phyloP scores from a whole-genome alignment of 2,888 invertebrate genomes.

The Andrena flavipes region DNA sequence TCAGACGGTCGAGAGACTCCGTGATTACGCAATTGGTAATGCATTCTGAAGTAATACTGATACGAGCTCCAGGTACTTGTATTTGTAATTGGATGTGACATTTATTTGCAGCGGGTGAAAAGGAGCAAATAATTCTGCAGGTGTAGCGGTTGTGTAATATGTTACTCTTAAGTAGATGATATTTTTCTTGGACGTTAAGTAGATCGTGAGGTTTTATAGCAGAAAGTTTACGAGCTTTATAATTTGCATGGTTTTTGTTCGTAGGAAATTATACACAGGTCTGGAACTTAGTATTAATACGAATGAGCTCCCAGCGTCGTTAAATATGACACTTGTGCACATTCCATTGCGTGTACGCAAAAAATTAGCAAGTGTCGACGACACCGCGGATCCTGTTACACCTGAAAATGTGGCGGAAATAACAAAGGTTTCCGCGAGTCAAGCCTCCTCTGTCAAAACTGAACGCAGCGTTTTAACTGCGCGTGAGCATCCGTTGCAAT shows the following conservation, averaged over 20 bases:
- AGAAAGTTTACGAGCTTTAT: too few relatives aligned
- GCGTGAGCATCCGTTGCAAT: conserved; percentile 5
- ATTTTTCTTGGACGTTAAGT: too few relatives aligned
- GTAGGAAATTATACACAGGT: neutral
- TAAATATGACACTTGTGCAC: conserved; percentile 41
- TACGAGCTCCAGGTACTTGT: too few relatives aligned
- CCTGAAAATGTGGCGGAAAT: conserved; percentile 18
- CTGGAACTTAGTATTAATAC: neutral
- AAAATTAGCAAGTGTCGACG: conserved; percentile 20
- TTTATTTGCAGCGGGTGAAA: neutral
- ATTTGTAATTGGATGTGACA: neutral
- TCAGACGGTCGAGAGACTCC: too few relatives aligned
- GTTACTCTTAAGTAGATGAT: too few relatives aligned
- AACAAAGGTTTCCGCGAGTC: neutral
- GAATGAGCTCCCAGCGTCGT: neutral
- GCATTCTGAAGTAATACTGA: too few relatives aligned
- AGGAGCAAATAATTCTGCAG: too few relatives aligned
- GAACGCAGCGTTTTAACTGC: conserved; percentile 20
- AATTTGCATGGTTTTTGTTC: too few relatives aligned
- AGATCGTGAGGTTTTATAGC: too few relatives aligned
- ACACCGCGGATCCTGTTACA: conserved; percentile 46
- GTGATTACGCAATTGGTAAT: too few relatives aligned
- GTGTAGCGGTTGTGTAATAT: too few relatives aligned
- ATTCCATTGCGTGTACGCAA: conserved; percentile 28
- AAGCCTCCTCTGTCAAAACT: conserved; percentile 1